Base-by-base conservation (phyloP, 2,113 vertebrate genomes). In the Shinisaurus crocodilurus region DNA sequence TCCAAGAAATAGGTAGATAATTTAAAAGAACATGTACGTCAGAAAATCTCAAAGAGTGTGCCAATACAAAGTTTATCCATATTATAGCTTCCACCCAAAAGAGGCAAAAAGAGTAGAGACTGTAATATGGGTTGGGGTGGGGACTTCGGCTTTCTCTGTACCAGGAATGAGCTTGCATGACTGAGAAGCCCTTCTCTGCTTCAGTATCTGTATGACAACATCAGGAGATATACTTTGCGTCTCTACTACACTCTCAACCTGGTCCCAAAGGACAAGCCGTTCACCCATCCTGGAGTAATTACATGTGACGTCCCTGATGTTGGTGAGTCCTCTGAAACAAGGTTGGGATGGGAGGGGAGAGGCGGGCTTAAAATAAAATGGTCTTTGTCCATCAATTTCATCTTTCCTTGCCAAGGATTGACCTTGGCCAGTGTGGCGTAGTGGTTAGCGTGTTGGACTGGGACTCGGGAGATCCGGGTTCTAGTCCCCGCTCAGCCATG, bases 201-300 rank as follows among this genome's bases (percentile, higher is more conserved):
- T 16, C 34, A 94, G 93, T 92, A 94, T 54, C 75, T 94, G 29
- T 45, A 90, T 29, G 89, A 32, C 80, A 43, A 32, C 74, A 40
- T 76, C 43, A 79, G 92, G 27, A 82, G 18, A 12, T 94, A 94
- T 50, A 94, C 45, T 18, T 76, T 94, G 4, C 83, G 54, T 2
- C 84, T 94, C 12, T 45, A 86, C 27, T 94, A 92, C 29, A n/a
- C 87, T 1, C 29, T 94, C 57, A 85, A 57, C n/a, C 81, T 93
- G 32, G 1, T 60, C 5, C 27, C n/a, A 23, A 93, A 90, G 32
- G 70, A 79, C 3, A 86, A 94, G 67, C 6, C 65, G 0, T 92
- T 94, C 10, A 84, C 74, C 8, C 67, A 93, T 20, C n/a, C 79
- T 0, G 88, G 69, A 29, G 29, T 90, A 2, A 57, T 94, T 57